Evolutionary conservation across 2,113 vertebrate species (phyloP).

Genomic region (Bubo blakistoni): DNA sequence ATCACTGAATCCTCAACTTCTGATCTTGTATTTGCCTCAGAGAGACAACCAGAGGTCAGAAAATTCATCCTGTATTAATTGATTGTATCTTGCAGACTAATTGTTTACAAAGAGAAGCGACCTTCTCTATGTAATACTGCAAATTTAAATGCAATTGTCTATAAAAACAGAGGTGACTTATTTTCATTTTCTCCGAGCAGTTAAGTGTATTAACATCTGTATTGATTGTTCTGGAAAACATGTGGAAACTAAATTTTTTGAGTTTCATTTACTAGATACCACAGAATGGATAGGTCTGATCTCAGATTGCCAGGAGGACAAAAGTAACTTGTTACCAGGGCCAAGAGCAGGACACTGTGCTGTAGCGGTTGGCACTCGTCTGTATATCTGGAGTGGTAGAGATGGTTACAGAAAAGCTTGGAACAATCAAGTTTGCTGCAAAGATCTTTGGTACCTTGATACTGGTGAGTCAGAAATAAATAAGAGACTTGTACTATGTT

Average conservation of each 20-base stretch:
- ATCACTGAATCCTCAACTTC: neutral
- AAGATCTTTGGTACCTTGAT: constrained; percentile 98
- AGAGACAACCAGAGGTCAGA: neutral
- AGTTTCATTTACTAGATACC: constrained; percentile 78
- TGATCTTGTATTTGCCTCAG: neutral
- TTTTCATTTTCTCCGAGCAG: neutral
- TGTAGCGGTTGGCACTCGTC: constrained; percentile 85
- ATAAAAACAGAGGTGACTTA: neutral
- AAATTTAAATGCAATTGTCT: neutral
- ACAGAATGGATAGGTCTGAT: constrained; percentile 83
- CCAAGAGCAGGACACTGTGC: constrained; percentile 93
- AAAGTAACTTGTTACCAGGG: constrained; percentile 78
- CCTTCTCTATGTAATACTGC: neutral
- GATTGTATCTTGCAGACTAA: neutral
- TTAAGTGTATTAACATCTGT: neutral
- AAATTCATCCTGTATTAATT: neutral
- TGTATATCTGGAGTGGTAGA: constrained; percentile 96
- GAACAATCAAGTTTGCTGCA: constrained; percentile 97
- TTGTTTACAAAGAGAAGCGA: neutral
- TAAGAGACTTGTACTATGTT: neutral
- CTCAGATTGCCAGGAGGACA: constrained; percentile 82
- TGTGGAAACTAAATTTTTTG: neutral
- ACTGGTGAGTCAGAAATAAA: constrained; percentile 82
- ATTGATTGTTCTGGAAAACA: constrained; percentile 6
- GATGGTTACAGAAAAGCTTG: constrained; percentile 93